A percentile compares a stretch with the other conserved stretches of the same genome.
These are phyloP conservation scores for Tarsius wallacei DNA, from an alignment of 2,797 vertebrate genomes.

Conservation along the genomic window DNA sequence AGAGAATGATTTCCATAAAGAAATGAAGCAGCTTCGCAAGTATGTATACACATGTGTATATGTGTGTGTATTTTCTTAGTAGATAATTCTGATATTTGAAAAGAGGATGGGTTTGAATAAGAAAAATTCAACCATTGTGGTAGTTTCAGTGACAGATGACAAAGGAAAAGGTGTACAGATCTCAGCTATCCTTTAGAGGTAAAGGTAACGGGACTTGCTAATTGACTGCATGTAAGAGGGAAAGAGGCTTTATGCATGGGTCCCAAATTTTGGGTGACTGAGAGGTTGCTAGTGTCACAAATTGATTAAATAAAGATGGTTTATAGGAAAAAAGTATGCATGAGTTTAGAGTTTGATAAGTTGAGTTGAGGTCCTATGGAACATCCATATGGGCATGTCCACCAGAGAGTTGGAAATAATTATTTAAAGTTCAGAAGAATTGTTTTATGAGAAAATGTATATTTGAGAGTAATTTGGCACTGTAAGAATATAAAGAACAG, in stretches of 20 bases:
- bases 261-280: neutral
- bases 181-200: neutral
- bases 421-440: neutral
- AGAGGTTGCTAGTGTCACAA: neutral
- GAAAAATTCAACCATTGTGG: neutral
- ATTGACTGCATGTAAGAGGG: neutral
- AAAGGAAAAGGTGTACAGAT: neutral
- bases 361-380: neutral
- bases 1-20: neutral
- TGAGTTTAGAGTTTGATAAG: neutral
- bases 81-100: neutral
- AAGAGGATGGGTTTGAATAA: neutral
- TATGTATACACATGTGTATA: neutral
- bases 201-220: neutral
- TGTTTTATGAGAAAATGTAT: neutral
- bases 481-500: neutral
- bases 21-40: neutral
- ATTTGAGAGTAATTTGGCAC: neutral
- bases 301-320: neutral
- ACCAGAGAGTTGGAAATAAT: neutral
- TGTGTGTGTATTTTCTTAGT: neutral
- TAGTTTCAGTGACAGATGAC: neutral
- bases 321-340: neutral
- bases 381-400: neutral
- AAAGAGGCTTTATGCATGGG: neutral